Percentiles rank a stretch among this genome's conserved stretches.
Evolutionary conservation across 64 coral and sea anemone species (phyloP).

Genomic region (Dendronephthya gigantea): DNA sequence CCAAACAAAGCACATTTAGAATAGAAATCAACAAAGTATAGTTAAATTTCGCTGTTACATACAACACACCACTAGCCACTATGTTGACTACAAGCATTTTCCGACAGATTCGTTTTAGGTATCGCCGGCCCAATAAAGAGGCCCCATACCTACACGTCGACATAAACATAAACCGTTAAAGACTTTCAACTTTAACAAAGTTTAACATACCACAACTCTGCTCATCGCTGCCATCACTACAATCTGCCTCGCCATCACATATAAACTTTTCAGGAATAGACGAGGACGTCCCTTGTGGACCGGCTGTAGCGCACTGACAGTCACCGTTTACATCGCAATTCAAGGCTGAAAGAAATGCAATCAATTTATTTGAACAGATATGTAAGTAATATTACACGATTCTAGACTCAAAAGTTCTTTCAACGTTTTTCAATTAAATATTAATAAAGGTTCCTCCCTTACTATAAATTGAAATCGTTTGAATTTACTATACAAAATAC

Average conservation of each 20-base stretch:
- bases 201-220: conserved; percentile 10
- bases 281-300: neutral
- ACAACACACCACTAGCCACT: too few species aligned
- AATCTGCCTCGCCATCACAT: conserved; percentile 57
- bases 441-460: neutral
- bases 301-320: neutral
- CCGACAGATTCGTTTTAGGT: too few species aligned
- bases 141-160: too few species aligned
- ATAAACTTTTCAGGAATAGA: conserved; percentile 21
- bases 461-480: neutral
- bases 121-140: neutral
- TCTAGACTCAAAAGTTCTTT: neutral
- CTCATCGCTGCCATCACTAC: conserved; percentile 60
- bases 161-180: neutral
- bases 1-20: neutral
- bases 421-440: neutral
- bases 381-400: neutral
- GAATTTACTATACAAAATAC: neutral
- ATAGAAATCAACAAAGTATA: neutral
- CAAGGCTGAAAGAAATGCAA: neutral
- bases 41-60: neutral
- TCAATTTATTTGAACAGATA: neutral
- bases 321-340: neutral
- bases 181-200: too few species aligned
- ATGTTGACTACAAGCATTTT: too few species aligned